These are phyloP conservation scores for Coenonympha glycerion DNA, from an alignment of 2,888 invertebrate genomes.

Conservation along the genomic window DNA sequence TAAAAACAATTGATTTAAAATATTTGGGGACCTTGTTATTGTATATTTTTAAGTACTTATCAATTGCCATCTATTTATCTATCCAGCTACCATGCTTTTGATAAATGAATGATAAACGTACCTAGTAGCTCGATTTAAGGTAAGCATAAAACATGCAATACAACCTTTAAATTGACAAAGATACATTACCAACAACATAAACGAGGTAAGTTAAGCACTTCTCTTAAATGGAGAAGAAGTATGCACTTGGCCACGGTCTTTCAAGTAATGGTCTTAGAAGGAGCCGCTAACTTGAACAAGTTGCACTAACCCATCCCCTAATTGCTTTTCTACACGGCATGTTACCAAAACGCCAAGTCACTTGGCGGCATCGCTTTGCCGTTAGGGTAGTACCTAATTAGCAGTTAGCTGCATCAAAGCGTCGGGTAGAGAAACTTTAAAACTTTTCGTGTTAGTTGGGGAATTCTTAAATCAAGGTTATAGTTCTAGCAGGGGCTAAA, in stretches of 20 bases:
- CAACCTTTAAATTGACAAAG: no score
- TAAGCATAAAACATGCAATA: background rate
- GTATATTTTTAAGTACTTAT: no score
- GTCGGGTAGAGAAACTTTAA: background rate
- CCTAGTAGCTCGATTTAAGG: background rate
- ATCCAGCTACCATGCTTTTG: no score
- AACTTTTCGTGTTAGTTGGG: no score
- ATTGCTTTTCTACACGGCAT: conserved; percentile 4
- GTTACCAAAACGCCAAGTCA: conserved; percentile 2
- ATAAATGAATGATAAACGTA: no score
- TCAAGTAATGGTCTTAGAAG: background rate
- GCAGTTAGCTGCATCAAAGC: conserved; percentile 3
- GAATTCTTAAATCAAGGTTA: no score
- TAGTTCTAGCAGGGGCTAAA: no score
- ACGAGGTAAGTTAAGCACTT: background rate
- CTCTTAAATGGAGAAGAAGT: background rate
- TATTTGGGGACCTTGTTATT: no score
- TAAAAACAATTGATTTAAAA: no score
- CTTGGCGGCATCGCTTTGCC: background rate
- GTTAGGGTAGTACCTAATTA: conserved; percentile 10
- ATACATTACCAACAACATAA: background rate
- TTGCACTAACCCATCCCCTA: conserved; percentile 3
- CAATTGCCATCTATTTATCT: no score
- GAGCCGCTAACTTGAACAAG: background rate
- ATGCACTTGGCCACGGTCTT: background rate